A percentile compares a stretch with the other conserved stretches of the same genome.
Evolutionary conservation across 2,888 invertebrate species (phyloP).

Genomic region (Rhogogaster chlorosoma): DNA sequence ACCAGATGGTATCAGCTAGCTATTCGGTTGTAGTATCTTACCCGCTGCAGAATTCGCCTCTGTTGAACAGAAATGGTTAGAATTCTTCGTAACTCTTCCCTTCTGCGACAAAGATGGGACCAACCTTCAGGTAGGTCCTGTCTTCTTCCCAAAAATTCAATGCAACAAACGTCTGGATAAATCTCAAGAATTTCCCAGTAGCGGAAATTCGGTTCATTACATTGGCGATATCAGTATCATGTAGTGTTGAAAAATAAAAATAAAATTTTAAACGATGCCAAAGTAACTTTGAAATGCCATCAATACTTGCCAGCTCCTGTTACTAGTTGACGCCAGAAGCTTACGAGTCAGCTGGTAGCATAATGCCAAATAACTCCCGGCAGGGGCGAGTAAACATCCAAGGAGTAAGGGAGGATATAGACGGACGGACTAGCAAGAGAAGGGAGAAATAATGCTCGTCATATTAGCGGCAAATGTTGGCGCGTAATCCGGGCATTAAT

Average conservation of each 20-base stretch:
- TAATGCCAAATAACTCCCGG: neutral
- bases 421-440: neutral
- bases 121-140: conserved; percentile 24
- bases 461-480: conserved; percentile 40
- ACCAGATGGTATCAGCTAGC: conserved; percentile 33
- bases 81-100: conserved; percentile 27
- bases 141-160: neutral
- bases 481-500: conserved; percentile 41
- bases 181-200: neutral
- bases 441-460: conserved; percentile 27
- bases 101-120: neutral
- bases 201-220: neutral
- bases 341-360: neutral
- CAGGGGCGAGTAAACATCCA: neutral
- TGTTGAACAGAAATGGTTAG: conserved; percentile 12
- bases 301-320: neutral
- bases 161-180: neutral
- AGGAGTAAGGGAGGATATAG: neutral
- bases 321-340: neutral
- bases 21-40: conserved; percentile 6
- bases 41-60: conserved; percentile 35
- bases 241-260: neutral
- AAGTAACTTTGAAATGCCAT: neutral
- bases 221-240: neutral
- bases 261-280: neutral